These are phyloP conservation scores for Zeugodacus cucurbitae DNA, from an alignment of 1,140 invertebrate genomes.

Conservation along the genomic window DNA sequence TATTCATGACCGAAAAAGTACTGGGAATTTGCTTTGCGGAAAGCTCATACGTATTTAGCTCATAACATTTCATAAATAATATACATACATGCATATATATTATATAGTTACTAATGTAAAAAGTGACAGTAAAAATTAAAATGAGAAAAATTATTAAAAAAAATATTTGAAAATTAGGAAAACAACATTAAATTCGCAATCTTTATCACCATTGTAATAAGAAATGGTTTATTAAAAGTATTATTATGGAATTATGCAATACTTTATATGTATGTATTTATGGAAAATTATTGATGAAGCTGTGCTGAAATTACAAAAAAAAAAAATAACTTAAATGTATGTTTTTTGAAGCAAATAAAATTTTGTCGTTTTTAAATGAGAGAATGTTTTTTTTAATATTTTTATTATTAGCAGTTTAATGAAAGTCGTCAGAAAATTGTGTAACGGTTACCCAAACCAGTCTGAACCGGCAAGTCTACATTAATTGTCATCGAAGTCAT, in stretches of 20 bases:
- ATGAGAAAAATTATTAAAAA: not conserved
- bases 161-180: no score
- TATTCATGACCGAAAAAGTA: not conserved
- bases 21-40: slow-evolving; percentile 35
- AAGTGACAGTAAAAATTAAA: not conserved
- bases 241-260: not conserved
- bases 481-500: no score
- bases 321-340: not conserved
- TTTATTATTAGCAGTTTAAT: no score
- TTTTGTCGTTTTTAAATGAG: slow-evolving; percentile 50
- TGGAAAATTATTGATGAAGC: not conserved
- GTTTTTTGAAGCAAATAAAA: slow-evolving; percentile 29
- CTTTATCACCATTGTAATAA: no score
- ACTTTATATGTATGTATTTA: slow-evolving; percentile 21
- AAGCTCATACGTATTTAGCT: not conserved
- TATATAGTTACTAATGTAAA: not conserved
- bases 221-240: not conserved
- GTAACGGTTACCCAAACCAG: no score
- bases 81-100: not conserved
- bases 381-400: not conserved
- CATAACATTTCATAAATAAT: not conserved
- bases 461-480: no score
- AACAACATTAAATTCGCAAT: no score
- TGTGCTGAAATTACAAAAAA: not conserved
- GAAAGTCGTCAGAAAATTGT: no score